Base-by-base conservation (phyloP, 2,113 vertebrate genomes). In the Perca flavescens region DNA sequence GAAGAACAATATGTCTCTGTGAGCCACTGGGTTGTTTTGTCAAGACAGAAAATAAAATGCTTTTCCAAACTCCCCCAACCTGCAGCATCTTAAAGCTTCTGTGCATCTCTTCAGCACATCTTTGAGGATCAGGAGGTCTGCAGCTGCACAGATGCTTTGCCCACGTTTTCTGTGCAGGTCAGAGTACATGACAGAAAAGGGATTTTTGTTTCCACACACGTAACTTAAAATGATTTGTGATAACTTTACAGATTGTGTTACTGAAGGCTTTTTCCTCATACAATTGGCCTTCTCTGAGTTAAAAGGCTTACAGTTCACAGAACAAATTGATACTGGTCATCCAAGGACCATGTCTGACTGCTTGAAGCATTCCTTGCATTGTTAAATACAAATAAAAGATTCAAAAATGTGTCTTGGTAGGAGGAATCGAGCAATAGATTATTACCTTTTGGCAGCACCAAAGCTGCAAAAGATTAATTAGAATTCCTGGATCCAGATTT, bases 331-430 rank as follows among this genome's bases (percentile, higher is more conserved):
- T 47, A 66, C 72, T 15, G 50, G 72, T 65, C 46, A 82, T 71
- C 25, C 6, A 8, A 72, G 67, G 19, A 21, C 15, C 28, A 62
- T 6, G 10, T 75, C 47, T 50, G 43, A 2, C 50, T 61, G 17
- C 66, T 71, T 40, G 17, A 25, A 85, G 57, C 66, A 56, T 77
- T 36, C 54, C 2, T 67, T 52, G 15, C 47, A 68, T 78, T 36
- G 65, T 78, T 47, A 76, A 76, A 84, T 52, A 78, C 49, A 90
- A 31, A 85, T 81, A 80, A 89, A 76, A 78, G 64, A 80, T 43
- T 77, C 3, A 17, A 43, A 43, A 60, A 68, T 80, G 58, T 80
- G 9, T 63, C 79, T 46, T 76, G 5, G 54, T 17, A 16, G 22
- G 19, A 78, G 28, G 43, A 83, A 84, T 54, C 7, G 12, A 70